phyloP scores from a whole-genome alignment of 2,888 invertebrate species.

The Drosophila vallismaia region DNA sequence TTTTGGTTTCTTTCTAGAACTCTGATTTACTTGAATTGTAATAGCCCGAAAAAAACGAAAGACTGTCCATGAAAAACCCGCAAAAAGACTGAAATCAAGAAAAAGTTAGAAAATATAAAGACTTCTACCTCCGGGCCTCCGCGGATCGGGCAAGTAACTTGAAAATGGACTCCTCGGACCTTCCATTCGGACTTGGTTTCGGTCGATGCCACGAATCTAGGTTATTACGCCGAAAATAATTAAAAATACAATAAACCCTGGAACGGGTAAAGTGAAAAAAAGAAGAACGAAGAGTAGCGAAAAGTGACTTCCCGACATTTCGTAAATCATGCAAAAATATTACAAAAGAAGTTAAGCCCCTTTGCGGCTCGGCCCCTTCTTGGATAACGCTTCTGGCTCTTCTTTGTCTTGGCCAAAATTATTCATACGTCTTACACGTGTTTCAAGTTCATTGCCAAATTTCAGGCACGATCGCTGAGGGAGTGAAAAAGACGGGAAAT shows the following conservation, averaged over 20 bases:
- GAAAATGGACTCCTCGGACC: constrained; percentile 14
- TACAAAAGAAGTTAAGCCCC: constrained; percentile 42
- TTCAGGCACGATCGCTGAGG: constrained; percentile 31
- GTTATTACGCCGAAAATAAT: constrained; percentile 80
- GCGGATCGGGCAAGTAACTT: constrained; percentile 29
- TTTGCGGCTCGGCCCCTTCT: not conserved
- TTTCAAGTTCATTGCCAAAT: constrained; percentile 82
- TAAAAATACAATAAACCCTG: constrained; percentile 57
- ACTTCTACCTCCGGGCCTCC: not conserved
- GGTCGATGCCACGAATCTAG: constrained; percentile 76
- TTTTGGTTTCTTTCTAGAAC: too few relatives aligned
- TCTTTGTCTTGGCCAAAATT: constrained; percentile 59
- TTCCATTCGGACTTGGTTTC: constrained; percentile 17
- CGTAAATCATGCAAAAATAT: constrained; percentile 59
- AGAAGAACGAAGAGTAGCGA: constrained; percentile 9
- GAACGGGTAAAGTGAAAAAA: not conserved
- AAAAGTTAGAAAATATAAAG: constrained; percentile 16
- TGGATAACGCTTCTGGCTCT: constrained; percentile 21
- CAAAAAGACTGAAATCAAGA: constrained; percentile 27
- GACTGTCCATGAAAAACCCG: not conserved
- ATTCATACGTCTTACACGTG: constrained; percentile 72
- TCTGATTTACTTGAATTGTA: too few relatives aligned
- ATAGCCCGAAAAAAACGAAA: too few relatives aligned
- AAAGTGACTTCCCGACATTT: constrained; percentile 21
- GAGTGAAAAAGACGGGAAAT: constrained; percentile 6